A percentile compares a stretch with the other conserved stretches of the same genome.
Conservation (phyloP, 2,888 invertebrate species). For the Polydesmus complanatus region DNA sequence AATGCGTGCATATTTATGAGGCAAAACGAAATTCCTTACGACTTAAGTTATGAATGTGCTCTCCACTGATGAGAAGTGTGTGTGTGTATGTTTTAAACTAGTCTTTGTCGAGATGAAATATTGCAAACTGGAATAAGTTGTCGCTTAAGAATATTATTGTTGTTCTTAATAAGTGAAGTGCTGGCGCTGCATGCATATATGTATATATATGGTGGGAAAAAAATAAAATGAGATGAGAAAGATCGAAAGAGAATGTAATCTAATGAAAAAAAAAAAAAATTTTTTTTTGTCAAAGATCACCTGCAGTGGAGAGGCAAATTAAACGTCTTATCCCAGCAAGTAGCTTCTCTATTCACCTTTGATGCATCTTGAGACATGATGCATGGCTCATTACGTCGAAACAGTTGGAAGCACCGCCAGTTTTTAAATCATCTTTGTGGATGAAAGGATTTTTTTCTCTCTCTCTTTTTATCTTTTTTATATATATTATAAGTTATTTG, state of each 20-base stretch:
- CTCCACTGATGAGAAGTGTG: not conserved
- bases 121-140: not conserved
- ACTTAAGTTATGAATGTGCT: no score
- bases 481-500: no score
- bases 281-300: constrained; percentile 9
- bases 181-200: not conserved
- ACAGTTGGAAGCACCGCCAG: constrained; percentile 5
- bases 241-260: not conserved
- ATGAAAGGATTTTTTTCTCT: no score
- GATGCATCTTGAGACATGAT: constrained; percentile 8
- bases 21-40: no score
- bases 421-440: no score
- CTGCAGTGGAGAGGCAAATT: constrained; percentile 12
- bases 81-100: not conserved
- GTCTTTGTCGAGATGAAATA: not conserved
- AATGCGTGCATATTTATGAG: no score
- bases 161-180: no score
- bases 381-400: constrained; percentile 11
- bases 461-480: no score
- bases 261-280: not conserved
- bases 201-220: no score
- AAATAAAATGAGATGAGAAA: not conserved
- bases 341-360: constrained; percentile 3
- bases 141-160: not conserved
- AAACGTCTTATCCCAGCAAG: constrained; percentile 5